Evolutionary conservation across 2,113 vertebrate genomes (phyloP).

Genomic region (Miniopterus natalensis): DNA sequence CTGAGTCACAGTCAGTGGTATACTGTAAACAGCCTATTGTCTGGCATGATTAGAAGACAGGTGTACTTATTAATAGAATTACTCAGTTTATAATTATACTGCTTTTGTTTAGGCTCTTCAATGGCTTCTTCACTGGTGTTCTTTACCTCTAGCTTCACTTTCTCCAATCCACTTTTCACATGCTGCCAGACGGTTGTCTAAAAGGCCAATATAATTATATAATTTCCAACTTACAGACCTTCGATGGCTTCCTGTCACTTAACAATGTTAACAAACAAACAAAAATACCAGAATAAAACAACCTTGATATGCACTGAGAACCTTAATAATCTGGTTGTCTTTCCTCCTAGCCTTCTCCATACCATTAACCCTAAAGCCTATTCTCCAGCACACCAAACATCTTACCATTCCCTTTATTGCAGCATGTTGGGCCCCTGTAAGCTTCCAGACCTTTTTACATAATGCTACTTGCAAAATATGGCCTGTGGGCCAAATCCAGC

Average conservation of each 20-base stretch:
- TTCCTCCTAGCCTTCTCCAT: neutral
- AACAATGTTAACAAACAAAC: neutral
- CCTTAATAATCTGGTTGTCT: neutral
- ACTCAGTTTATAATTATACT: neutral
- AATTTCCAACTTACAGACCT: neutral
- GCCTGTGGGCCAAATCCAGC: neutral
- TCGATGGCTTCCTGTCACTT: neutral
- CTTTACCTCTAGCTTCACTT: neutral
- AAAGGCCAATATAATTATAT: neutral
- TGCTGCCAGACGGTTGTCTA: neutral
- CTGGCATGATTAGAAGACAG: neutral
- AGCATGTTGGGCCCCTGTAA: neutral
- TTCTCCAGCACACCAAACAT: neutral
- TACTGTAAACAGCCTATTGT: neutral
- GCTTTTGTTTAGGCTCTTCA: neutral
- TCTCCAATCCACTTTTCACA: neutral
- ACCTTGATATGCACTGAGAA: neutral
- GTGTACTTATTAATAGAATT: neutral
- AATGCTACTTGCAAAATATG: neutral
- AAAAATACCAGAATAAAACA: neutral
- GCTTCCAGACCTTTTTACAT: neutral
- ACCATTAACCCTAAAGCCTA: neutral
- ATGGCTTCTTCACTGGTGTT: neutral
- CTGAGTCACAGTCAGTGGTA: neutral
- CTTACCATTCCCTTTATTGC: neutral